Base-by-base conservation (phyloP, 2,113 vertebrate genomes). In the Cichladusa arquata region DNA sequence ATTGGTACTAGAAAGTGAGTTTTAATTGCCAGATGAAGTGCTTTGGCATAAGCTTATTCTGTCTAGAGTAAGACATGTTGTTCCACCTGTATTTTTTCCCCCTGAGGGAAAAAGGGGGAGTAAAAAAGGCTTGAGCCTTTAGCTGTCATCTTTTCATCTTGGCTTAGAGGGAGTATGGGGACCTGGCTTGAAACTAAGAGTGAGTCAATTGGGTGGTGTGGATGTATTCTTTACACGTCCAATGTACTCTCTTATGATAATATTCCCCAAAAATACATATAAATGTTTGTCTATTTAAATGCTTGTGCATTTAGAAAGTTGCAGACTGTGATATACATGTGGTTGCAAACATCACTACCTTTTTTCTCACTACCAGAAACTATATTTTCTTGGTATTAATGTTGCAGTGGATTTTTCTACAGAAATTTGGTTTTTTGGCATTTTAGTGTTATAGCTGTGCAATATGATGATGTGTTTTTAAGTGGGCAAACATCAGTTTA, bases 391-490 rank as follows among this genome's bases (percentile, higher is more conserved):
- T 86, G 29, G 20, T 64, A 31, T 28, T 79, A 18, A 28, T 66
- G 44, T 53, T 81, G 20, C 22, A 61, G 11, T 40, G 28, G 7
- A 2, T 28, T 45, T 92, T 84, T n/a, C 26, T 28, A 0, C 34
- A 57, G 28, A 66, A 44, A 34, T 26, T 10, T 5, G 4, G 0
- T 9, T 36, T 50, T 70, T 73, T 1, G 1, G 7, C n/a, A 66
- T 57, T 83, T 64, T 44, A 40, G 45, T 12, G 54, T 74, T 44
- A 20, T 19, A 72, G 50, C 60, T 86, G 12, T 60, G 7, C n/a
- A 60, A 58, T 93, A 89, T 71, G 31, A 45, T 5, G 58, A 28
- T 64, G n/a, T 47, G 18, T 51, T 58, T 81, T 56, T n/a, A 58
- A 80, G 36, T 79, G 50, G 20, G 61, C 65, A 53, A 51, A 47